Percentiles rank a stretch among this genome's conserved stretches.
Evolutionary conservation across 2,888 invertebrate genomes (phyloP).

Genomic region (Branchipolynoe longqiensis): DNA sequence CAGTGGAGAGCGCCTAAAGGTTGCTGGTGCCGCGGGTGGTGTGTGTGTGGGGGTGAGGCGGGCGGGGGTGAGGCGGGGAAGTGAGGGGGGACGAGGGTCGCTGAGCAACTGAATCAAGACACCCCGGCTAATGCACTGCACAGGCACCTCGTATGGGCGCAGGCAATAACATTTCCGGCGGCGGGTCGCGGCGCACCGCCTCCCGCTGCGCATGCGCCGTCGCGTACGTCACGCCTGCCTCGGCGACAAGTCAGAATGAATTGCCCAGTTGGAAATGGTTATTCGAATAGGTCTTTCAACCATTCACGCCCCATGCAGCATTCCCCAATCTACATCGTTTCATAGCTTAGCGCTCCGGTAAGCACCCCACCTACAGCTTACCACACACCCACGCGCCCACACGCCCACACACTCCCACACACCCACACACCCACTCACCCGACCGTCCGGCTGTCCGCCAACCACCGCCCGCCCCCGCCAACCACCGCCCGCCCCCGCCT

Average conservation of each 20-base stretch:
- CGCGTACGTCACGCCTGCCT: slow-evolving; percentile 29
- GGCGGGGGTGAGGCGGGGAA: background rate
- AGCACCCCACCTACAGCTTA: background rate
- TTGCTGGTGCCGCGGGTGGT: too few species aligned
- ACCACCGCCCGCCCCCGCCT: too few species aligned
- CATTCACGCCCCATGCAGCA: slow-evolving; percentile 37
- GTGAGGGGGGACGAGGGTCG: background rate
- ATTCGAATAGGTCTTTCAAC: slow-evolving; percentile 47
- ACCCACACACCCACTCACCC: background rate
- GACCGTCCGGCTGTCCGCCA: too few species aligned
- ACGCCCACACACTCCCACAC: background rate
- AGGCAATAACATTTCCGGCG: slow-evolving; percentile 30
- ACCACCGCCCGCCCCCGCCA: too few species aligned
- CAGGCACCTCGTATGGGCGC: slow-evolving; percentile 13
- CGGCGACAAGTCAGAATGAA: slow-evolving; percentile 47
- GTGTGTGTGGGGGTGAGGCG: too few species aligned
- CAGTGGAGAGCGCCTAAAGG: slow-evolving; percentile 1
- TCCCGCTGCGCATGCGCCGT: background rate
- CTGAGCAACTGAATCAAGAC: background rate
- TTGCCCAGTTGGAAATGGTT: slow-evolving; percentile 45
- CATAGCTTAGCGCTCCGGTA: slow-evolving; percentile 44
- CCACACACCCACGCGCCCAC: background rate
- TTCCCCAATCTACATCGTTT: slow-evolving; percentile 48
- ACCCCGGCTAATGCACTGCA: slow-evolving; percentile 45
- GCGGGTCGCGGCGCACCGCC: background rate